Conservation (phyloP, 1,140 invertebrate genomes). For the Caenorhabditis briggsae region DNA sequence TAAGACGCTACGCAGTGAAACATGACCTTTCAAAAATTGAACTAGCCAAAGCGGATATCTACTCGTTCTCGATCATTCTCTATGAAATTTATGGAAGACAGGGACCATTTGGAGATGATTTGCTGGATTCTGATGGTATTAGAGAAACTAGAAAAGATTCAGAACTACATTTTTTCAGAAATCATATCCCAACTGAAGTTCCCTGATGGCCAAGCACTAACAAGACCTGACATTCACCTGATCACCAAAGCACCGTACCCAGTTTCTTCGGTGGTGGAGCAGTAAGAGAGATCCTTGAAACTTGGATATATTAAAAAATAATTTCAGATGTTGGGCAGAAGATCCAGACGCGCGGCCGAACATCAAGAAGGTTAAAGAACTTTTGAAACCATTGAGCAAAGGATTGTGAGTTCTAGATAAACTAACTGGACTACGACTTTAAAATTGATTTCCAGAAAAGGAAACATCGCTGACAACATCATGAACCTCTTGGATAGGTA, state of each 20-base stretch:
- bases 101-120: slow-evolving; percentile 58
- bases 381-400: slow-evolving; percentile 22
- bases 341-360: slow-evolving; percentile 49
- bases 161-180: slow-evolving; percentile 36
- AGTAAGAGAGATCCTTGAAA: too few species aligned
- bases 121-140: slow-evolving; percentile 55
- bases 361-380: slow-evolving; percentile 42
- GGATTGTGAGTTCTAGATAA: slow-evolving; percentile 28
- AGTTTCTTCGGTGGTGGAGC: not conserved
- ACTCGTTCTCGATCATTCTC: slow-evolving; percentile 59
- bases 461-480: slow-evolving; percentile 89
- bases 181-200: slow-evolving; percentile 57
- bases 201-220: not conserved
- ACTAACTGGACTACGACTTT: not conserved
- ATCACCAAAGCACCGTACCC: slow-evolving; percentile 22
- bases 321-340: slow-evolving; percentile 56
- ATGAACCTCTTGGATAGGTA: slow-evolving; percentile 88
- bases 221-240: slow-evolving; percentile 55
- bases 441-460: slow-evolving; percentile 80
- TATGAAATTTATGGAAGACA: slow-evolving; percentile 66
- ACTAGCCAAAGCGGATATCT: slow-evolving; percentile 60
- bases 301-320: too few species aligned
- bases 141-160: not conserved
- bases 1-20: slow-evolving; percentile 31
- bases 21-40: slow-evolving; percentile 35